Percentiles rank a stretch among this genome's conserved stretches.
Conservation (phyloP, 1,140 invertebrate genomes). For the Lordiphosa collinella region DNA sequence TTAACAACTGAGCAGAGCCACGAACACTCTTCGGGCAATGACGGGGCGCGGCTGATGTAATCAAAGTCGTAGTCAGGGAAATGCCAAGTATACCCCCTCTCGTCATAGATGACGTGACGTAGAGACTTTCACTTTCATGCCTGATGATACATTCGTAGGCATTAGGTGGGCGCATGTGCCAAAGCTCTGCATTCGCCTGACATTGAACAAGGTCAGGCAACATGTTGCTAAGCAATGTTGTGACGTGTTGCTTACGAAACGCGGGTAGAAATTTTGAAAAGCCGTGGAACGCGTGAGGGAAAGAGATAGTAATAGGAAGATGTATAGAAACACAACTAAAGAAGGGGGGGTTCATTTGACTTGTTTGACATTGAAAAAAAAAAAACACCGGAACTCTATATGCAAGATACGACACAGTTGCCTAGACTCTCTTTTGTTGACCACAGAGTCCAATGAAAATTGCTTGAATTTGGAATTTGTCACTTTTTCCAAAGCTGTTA, state of each 20-base stretch:
- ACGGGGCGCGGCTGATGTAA: conserved; percentile 51
- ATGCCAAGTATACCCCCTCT: not conserved
- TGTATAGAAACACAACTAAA: conserved; percentile 35
- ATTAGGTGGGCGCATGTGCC: conserved; percentile 44
- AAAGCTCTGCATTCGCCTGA: conserved; percentile 31
- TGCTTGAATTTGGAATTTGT: too few species aligned
- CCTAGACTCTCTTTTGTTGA: not conserved
- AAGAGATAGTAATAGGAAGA: conserved; percentile 9
- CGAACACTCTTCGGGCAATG: conserved; percentile 8
- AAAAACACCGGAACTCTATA: conserved; percentile 26
- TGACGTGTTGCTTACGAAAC: conserved; percentile 55
- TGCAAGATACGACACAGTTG: not conserved
- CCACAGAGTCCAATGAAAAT: too few species aligned
- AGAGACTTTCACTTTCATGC: conserved; percentile 60
- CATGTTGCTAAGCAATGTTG: conserved; percentile 39
- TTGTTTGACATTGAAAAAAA: conserved; percentile 74
- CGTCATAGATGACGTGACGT: conserved; percentile 41
- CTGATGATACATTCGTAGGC: conserved; percentile 17
- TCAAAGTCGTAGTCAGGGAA: conserved; percentile 28
- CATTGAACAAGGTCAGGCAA: conserved; percentile 73
- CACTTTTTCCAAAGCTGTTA: too few species aligned
- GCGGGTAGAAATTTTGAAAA: conserved; percentile 29
- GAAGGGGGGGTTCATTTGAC: conserved; percentile 33
- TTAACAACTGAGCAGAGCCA: conserved; percentile 48
- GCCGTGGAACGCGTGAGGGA: conserved; percentile 33